These are phyloP conservation scores for Microplitis demolitor DNA, from an alignment of 1,140 invertebrate genomes.

Conservation along the genomic window DNA sequence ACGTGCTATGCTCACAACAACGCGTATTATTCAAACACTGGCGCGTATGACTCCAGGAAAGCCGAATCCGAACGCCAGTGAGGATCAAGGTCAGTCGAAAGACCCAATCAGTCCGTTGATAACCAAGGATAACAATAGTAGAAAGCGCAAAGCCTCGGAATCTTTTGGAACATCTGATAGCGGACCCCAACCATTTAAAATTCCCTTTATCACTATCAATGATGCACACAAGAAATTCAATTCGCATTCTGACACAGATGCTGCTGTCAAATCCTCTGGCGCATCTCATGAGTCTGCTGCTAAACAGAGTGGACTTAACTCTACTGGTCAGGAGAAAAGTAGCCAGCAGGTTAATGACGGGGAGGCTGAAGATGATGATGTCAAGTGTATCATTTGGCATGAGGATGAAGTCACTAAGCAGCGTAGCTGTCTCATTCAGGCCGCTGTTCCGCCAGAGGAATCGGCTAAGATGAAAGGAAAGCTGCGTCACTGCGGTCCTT, in stretches of 20 bases:
- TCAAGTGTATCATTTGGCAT: conserved; percentile 54
- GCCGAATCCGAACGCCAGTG: not conserved
- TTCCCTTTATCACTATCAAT: conserved; percentile 37
- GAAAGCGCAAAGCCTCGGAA: conserved; percentile 35
- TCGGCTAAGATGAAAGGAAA: conserved; percentile 26
- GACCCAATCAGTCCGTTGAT: conserved; percentile 17
- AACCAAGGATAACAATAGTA: not conserved
- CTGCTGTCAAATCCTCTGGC: conserved; percentile 16
- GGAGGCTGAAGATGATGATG: conserved; percentile 21
- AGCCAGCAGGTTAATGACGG: conserved; percentile 15
- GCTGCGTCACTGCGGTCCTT: conserved; percentile 54
- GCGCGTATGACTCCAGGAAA: conserved; percentile 45
- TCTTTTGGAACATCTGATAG: conserved; percentile 27
- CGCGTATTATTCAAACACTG: conserved; percentile 55
- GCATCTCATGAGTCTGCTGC: not conserved
- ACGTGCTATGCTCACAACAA: conserved; percentile 51
- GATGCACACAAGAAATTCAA: conserved; percentile 26
- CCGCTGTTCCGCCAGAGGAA: conserved; percentile 37
- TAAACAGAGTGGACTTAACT: not conserved
- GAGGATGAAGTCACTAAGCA: conserved; percentile 50
- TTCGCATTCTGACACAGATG: conserved; percentile 30
- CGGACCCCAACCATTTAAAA: conserved; percentile 43
- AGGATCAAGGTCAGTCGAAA: conserved; percentile 30
- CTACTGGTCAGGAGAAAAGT: not conserved
- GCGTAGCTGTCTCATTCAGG: conserved; percentile 55